phyloP scores from a whole-genome alignment of 2,797 vertebrate species.

The Sorex maritimensis region DNA sequence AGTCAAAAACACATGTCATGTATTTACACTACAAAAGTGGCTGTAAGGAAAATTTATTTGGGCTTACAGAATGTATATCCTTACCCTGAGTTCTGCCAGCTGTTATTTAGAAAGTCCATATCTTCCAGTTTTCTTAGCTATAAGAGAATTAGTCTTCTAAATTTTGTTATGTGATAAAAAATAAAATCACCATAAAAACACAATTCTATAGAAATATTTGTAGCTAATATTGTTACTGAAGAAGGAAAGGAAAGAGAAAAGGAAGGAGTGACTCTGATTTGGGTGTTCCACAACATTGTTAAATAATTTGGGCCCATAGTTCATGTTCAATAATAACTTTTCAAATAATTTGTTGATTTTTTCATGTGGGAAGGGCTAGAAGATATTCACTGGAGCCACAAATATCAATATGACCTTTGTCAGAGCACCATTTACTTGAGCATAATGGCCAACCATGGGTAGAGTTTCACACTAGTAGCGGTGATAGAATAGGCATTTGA shows the following conservation, averaged over 20 bases:
- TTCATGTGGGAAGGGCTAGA: background rate
- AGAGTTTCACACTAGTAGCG: background rate
- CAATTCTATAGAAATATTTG: background rate
- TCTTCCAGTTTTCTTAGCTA: background rate
- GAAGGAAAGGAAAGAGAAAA: background rate
- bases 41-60: background rate
- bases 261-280: background rate
- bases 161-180: slow-evolving; percentile 5
- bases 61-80: background rate
- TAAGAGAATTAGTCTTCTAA: background rate
- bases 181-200: slow-evolving; percentile 12
- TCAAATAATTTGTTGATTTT: background rate
- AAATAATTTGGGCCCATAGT: background rate
- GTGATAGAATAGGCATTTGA: slow-evolving; percentile 60
- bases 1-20: background rate
- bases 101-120: slow-evolving; percentile 5
- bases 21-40: background rate
- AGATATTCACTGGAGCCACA: background rate
- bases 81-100: background rate
- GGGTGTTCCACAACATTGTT: background rate
- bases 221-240: slow-evolving; percentile 12
- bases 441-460: background rate
- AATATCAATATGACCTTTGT: slow-evolving; percentile 23
- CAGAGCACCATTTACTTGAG: background rate
- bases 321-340: background rate